Base-by-base conservation (phyloP, 2,797 vertebrate species). In the Myotis vivesi region DNA sequence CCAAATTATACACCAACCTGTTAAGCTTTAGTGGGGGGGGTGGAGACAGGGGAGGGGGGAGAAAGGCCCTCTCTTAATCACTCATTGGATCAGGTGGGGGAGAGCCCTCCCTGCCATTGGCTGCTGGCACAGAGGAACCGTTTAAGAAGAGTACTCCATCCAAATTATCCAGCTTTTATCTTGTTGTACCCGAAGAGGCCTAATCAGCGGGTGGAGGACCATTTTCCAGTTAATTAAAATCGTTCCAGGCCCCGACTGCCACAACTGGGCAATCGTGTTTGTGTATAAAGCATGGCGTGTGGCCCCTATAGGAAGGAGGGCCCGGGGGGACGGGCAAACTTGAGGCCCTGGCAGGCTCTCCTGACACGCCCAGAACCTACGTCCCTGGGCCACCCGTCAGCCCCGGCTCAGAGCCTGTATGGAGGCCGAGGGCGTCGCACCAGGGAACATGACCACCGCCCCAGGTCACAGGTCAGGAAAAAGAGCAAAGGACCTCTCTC, bases 151-250 rank as follows among this genome's bases (percentile, higher is more conserved):
- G 98, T 98, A 97, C 98, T 98, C 98, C 98, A 98, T 98, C 98
- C 98, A 98, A 98, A 98, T 98, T 98, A 98, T 97, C 98, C 97
- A 98, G 98, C 98, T 98, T 98, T 98, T 98, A 98, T 98, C 98
- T 98, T 98, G 98, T 98, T 98, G 98, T 98, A 95, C 97, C 97
- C 98, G 98, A 98, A 98, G 98, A 98, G 98, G 98, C 97, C 98
- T 98, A 98, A 98, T 98, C 98, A 96, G 98, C 97, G 98, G 97
- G 97, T 98, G 98, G 98, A 98, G 98, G 98, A 98, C 98, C 97
- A 97, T 98, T 97, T 98, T 98, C 97, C 98, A 95, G 96, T 98
- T 98, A 98, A 98, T 98, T 98, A 98, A 98, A 98, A 98, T 98
- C 98, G 97, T 98, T 98, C 98, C 97, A 93, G 98, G 98, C 98